Evolutionary conservation across 2,113 vertebrate genomes (phyloP).

Genomic region (Leiothrix lutea): DNA sequence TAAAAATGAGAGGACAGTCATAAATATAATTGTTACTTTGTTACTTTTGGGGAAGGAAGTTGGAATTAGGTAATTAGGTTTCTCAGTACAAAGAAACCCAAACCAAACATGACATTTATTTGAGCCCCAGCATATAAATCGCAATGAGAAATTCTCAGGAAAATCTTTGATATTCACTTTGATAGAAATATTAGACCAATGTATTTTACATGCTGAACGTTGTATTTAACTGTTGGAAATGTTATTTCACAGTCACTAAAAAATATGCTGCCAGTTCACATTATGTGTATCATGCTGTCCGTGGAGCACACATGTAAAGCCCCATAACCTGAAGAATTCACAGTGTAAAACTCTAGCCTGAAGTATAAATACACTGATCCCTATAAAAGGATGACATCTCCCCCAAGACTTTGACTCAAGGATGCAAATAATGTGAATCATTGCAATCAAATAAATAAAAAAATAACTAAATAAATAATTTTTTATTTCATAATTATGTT

Average conservation of each 20-base stretch:
- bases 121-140: background rate
- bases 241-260: background rate
- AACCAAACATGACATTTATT: background rate
- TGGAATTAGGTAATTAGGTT: background rate
- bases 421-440: background rate
- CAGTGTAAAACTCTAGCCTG: background rate
- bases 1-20: background rate
- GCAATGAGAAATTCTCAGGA: background rate
- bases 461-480: background rate
- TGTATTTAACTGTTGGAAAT: background rate
- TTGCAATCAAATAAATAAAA: background rate
- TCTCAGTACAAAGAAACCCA: background rate
- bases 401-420: background rate
- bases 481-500: background rate
- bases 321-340: background rate
- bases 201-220: background rate
- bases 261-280: background rate
- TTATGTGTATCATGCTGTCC: background rate
- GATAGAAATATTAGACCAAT: background rate
- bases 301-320: background rate
- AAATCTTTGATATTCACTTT: background rate
- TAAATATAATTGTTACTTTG: background rate
- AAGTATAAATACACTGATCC: background rate
- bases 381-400: background rate
- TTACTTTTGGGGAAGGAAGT: background rate